These are phyloP conservation scores for Maconellicoccus hirsutus DNA, from an alignment of 1,140 invertebrate genomes.

Conservation along the genomic window DNA sequence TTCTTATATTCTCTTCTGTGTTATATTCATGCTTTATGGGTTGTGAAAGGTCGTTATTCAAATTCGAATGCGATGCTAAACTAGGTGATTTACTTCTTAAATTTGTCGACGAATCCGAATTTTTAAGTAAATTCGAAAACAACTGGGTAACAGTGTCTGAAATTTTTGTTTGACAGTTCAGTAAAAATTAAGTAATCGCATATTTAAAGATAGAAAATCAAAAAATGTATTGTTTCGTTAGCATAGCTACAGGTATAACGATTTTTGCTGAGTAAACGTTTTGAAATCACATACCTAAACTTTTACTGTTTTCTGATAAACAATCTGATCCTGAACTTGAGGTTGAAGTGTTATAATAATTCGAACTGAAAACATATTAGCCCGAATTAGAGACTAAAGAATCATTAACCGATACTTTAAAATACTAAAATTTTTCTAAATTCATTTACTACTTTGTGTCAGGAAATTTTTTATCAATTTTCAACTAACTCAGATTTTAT, in stretches of 20 bases:
- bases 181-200: too few relatives aligned
- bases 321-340: background rate
- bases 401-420: background rate
- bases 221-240: too few relatives aligned
- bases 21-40: background rate
- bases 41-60: background rate
- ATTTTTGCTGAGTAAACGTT: background rate
- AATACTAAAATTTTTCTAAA: background rate
- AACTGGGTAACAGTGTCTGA: background rate
- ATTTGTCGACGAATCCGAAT: background rate
- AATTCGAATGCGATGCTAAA: background rate
- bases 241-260: too few relatives aligned
- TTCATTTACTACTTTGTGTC: background rate
- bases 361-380: background rate
- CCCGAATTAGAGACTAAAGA: too few relatives aligned
- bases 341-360: background rate
- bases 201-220: too few relatives aligned
- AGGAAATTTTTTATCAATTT: background rate
- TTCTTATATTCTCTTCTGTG: background rate
- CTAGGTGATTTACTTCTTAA: background rate
- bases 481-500: slow-evolving; percentile 14
- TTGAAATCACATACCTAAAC: slow-evolving; percentile 4
- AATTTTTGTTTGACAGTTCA: too few relatives aligned
- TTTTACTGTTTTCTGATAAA: slow-evolving; percentile 6
- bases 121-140: slow-evolving; percentile 12